A percentile compares a stretch with the other conserved stretches of the same genome.
These are phyloP conservation scores for Actias luna DNA, from an alignment of 2,888 invertebrate genomes.

Conservation along the genomic window DNA sequence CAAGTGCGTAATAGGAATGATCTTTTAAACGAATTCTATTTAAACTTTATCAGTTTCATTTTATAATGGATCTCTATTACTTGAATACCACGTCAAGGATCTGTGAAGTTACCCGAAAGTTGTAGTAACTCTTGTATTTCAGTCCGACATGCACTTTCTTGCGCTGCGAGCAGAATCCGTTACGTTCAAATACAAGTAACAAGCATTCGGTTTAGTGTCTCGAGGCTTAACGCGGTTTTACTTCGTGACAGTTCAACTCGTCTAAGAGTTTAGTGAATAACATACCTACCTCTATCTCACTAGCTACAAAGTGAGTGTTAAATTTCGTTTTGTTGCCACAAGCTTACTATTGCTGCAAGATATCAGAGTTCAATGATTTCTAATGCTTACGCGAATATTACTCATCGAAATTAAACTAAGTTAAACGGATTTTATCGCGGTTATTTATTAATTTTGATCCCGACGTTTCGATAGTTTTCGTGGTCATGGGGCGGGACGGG, in stretches of 20 bases:
- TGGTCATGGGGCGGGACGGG: too few species aligned
- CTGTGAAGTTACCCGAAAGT: not conserved
- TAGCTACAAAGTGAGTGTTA: not conserved
- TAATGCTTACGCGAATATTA: too few species aligned
- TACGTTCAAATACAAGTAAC: constrained; percentile 8
- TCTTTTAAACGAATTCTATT: not conserved
- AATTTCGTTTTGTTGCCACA: too few species aligned
- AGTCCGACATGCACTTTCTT: not conserved
- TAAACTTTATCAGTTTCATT: not conserved
- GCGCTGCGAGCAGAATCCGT: not conserved
- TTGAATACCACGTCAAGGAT: not conserved
- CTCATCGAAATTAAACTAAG: too few species aligned
- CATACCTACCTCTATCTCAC: not conserved
- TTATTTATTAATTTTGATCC: too few species aligned
- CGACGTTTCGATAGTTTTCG: too few species aligned
- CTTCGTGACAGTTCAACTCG: not conserved
- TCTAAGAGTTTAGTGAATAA: constrained; percentile 1
- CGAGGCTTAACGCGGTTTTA: constrained; percentile 4
- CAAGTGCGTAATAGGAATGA: not conserved
- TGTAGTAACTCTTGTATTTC: not conserved
- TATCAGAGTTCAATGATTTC: too few species aligned
- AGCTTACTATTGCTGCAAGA: too few species aligned
- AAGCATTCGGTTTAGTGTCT: constrained; percentile 9
- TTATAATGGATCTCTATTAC: not conserved
- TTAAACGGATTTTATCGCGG: too few species aligned